These are phyloP conservation scores for Xyrauchen texanus DNA, from an alignment of 2,113 vertebrate genomes.

Conservation along the genomic window DNA sequence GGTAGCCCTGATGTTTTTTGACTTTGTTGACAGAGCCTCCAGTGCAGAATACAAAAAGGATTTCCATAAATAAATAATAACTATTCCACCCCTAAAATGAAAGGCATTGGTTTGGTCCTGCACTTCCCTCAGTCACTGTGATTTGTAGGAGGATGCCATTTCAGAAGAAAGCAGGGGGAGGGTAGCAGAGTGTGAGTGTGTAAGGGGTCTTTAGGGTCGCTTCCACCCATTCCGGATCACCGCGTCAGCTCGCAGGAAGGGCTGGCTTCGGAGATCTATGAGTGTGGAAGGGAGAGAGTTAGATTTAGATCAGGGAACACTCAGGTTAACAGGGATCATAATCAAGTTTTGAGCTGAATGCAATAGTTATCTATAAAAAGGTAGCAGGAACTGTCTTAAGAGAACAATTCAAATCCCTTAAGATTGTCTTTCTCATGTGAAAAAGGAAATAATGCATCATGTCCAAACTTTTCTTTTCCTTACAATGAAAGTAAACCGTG, in stretches of 20 bases:
- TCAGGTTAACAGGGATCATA: slow-evolving; percentile 61
- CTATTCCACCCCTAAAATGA: slow-evolving; percentile 59
- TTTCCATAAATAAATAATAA: slow-evolving; percentile 80
- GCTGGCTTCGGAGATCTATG: slow-evolving; percentile 84
- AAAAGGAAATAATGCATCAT: too few relatives aligned
- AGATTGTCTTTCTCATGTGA: too few relatives aligned
- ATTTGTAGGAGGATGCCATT: slow-evolving; percentile 60
- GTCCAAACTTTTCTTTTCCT: too few relatives aligned
- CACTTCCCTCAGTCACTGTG: slow-evolving; percentile 66
- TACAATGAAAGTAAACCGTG: too few relatives aligned
- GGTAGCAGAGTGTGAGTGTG: slow-evolving; percentile 53
- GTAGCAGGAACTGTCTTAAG: too few relatives aligned
- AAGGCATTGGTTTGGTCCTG: slow-evolving; percentile 61
- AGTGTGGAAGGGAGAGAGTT: slow-evolving; percentile 65
- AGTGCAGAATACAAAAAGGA: slow-evolving; percentile 61
- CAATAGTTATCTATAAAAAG: neutral
- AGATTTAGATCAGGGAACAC: slow-evolving; percentile 62
- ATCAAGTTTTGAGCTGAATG: neutral
- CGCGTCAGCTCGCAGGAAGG: slow-evolving; percentile 81
- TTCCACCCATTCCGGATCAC: slow-evolving; percentile 81
- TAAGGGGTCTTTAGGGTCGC: slow-evolving; percentile 74
- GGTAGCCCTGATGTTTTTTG: slow-evolving; percentile 48
- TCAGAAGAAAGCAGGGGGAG: slow-evolving; percentile 43
- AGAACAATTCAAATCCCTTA: too few relatives aligned
- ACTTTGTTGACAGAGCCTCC: slow-evolving; percentile 58